Conservation (phyloP, 2,797 vertebrate genomes). For the Trachurus trachurus region DNA sequence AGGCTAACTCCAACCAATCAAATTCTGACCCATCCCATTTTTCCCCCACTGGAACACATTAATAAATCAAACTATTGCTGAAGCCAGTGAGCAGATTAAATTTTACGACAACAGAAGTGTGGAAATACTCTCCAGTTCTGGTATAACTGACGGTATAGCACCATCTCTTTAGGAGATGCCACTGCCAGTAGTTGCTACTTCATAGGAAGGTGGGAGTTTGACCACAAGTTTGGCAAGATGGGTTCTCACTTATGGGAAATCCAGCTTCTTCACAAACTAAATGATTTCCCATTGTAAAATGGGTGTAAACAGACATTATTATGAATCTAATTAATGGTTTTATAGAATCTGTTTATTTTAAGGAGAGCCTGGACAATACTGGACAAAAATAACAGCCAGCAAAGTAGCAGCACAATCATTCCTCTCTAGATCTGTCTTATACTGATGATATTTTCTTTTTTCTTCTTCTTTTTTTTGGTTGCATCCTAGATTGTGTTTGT, state of each 20-base stretch:
- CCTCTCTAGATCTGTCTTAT: neutral
- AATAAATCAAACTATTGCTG: too few species aligned
- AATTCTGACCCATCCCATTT: too few species aligned
- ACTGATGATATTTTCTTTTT: neutral
- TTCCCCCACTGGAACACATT: too few species aligned
- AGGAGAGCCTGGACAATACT: neutral
- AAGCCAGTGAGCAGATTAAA: too few species aligned
- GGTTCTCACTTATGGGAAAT: neutral
- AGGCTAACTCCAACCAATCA: too few species aligned
- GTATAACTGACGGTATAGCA: neutral
- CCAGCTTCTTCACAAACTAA: too few species aligned
- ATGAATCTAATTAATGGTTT: neutral
- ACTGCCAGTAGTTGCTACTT: too few species aligned
- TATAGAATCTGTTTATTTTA: neutral
- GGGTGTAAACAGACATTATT: neutral
- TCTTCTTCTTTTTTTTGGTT: slow-evolving; percentile 7
- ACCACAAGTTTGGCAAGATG: neutral
- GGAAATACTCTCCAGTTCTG: neutral
- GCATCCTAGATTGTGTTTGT: slow-evolving; percentile 55
- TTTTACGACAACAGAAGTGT: too few species aligned
- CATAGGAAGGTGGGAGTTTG: neutral
- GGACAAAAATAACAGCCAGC: slow-evolving; percentile 21
- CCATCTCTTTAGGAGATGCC: neutral
- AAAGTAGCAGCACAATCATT: slow-evolving; percentile 2
- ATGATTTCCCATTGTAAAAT: too few species aligned